Evolutionary conservation across 2,797 vertebrate genomes (phyloP).

Genomic region (Cossypha heuglini): DNA sequence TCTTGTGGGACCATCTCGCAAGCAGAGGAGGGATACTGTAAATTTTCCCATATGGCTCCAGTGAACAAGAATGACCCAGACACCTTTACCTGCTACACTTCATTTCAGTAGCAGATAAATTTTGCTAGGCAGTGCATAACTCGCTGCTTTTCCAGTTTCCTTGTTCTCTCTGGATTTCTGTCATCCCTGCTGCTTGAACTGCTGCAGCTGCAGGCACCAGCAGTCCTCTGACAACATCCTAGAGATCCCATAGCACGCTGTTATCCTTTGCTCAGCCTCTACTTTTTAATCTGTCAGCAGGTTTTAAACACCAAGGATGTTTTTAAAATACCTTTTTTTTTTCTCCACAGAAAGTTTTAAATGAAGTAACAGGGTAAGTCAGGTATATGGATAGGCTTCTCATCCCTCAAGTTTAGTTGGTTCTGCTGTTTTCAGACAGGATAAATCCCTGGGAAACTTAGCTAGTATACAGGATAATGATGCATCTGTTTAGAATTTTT

Average conservation of each 20-base stretch:
- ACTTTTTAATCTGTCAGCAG: not conserved
- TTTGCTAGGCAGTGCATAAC: not conserved
- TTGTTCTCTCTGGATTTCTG: not conserved
- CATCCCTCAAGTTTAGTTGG: not conserved
- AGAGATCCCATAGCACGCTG: not conserved
- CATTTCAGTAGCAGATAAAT: not conserved
- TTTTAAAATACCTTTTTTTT: conserved; percentile 1
- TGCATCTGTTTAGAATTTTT: conserved; percentile 38
- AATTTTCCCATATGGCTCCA: not conserved
- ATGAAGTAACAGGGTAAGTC: not conserved
- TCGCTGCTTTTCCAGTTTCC: not conserved
- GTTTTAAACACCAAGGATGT: not conserved
- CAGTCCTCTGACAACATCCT: not conserved
- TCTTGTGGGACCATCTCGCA: not conserved
- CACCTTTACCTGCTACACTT: not conserved
- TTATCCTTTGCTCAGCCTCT: not conserved
- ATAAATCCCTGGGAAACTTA: conserved; percentile 11
- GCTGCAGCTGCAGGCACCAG: not conserved
- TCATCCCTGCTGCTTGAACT: not conserved
- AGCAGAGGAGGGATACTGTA: not conserved
- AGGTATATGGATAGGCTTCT: not conserved
- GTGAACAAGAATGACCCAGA: not conserved
- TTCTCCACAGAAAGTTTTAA: not conserved
- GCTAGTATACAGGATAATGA: not conserved
- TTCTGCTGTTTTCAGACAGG: conserved; percentile 15